phyloP scores from a whole-genome alignment of 1,140 invertebrate species.

The Orchesella cincta region DNA sequence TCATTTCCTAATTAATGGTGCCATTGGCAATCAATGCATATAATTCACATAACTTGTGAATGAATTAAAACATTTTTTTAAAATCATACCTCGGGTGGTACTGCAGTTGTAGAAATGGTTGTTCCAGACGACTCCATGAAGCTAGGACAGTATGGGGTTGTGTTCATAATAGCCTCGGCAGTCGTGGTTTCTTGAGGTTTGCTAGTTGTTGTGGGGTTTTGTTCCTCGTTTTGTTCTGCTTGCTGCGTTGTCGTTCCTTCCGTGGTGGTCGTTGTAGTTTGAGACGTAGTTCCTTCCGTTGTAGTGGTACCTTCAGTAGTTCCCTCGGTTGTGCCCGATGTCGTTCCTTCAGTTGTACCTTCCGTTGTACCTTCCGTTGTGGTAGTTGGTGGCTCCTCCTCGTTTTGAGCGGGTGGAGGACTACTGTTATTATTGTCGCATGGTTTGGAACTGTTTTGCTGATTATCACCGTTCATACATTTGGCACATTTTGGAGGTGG shows the following conservation, averaged over 20 bases:
- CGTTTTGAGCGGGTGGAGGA: not conserved
- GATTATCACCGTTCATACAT: not conserved
- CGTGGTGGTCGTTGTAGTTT: slow-evolving; percentile 14
- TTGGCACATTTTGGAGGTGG: slow-evolving; percentile 38
- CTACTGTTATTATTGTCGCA: slow-evolving; percentile 20
- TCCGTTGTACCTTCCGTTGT: slow-evolving; percentile 16
- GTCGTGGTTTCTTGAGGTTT: slow-evolving; percentile 24
- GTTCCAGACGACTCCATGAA: slow-evolving; percentile 35
- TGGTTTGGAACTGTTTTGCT: not conserved
- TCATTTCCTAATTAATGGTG: not conserved
- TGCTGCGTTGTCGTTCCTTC: not conserved
- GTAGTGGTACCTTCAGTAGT: not conserved
- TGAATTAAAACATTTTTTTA: not conserved
- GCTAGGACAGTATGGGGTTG: slow-evolving; percentile 44
- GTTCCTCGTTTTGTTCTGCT: slow-evolving; percentile 15
- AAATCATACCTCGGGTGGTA: slow-evolving; percentile 15
- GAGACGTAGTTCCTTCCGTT: not conserved
- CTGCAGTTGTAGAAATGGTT: slow-evolving; percentile 26
- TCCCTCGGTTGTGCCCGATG: not conserved
- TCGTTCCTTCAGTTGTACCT: not conserved
- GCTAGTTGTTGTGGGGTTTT: not conserved
- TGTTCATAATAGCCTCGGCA: slow-evolving; percentile 32
- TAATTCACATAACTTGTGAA: too few species aligned
- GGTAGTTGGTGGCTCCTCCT: not conserved
- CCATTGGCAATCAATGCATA: too few species aligned